Evolutionary conservation across 1,140 invertebrate genomes (phyloP), one percentile per base, ranked within the genome.

Genomic region (Holotrichia oblita): DNA sequence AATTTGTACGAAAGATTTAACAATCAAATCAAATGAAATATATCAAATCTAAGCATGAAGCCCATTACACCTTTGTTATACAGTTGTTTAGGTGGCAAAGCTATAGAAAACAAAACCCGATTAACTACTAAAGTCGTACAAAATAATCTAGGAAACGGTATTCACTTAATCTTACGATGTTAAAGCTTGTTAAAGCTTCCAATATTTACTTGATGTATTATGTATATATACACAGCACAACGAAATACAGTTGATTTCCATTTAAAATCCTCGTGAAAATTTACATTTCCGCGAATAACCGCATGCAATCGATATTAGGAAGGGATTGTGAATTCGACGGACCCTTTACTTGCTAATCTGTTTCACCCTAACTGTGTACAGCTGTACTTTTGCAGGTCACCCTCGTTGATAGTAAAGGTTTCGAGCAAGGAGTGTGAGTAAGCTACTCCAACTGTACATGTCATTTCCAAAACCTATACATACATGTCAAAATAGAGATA

Each of bases 331-430:
- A 78, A 78, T 72, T 78, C 77, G 64, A 61, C 61, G 69, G 40
- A 14, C 40, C 42, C 73, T 78, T 78, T 74, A 78, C 69, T 78
- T 74, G 77, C 72, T 78, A 78, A 78, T 78, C 77, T 78, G 77
- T 74, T 78, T 78, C 77, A 78, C 77, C 77, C 77, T 74, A 59
- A 61, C 73, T 22, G 61, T 17, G 44, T 69, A 74, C 69, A 78
- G 42, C 40, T 74, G 69, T 74, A 74, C 69, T 44, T 74, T 78
- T 61, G 24, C 69, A 59, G 44, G 73, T 73, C 72, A 75, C 77
- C 77, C 77, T 73, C 42, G 9, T 2, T 42, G 73, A 34, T 48
- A 22, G 42, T 40, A 34, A 73, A 7, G 27, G 40, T 74, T 74
- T 42, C 42, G 73, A 41, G 20, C 12, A 73, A 74, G 40, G 27